These are phyloP conservation scores for Hymenochirus boettgeri DNA, from an alignment of 2,113 vertebrate species.

Conservation along the genomic window DNA sequence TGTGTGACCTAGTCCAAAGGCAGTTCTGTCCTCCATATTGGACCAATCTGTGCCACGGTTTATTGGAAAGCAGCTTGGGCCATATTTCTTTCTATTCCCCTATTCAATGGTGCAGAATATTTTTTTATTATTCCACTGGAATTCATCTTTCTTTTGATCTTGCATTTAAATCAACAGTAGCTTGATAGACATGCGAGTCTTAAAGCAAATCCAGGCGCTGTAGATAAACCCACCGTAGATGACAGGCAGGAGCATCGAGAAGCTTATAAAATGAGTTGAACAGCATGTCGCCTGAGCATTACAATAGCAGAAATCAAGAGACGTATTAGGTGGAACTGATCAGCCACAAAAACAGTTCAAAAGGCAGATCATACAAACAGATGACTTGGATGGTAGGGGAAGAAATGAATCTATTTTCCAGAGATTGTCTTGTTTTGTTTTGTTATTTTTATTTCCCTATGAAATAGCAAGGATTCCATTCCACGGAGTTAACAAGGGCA, in stretches of 20 bases:
- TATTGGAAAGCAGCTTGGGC: too few relatives aligned
- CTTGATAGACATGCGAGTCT: slow-evolving; percentile 81
- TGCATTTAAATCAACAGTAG: slow-evolving; percentile 82
- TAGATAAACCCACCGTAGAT: slow-evolving; percentile 81
- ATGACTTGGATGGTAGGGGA: slow-evolving; percentile 53
- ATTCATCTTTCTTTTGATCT: slow-evolving; percentile 86
- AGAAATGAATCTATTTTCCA: slow-evolving; percentile 53
- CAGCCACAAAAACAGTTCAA: slow-evolving; percentile 83
- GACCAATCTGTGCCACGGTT: too few relatives aligned
- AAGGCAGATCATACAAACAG: slow-evolving; percentile 77
- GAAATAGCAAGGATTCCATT: slow-evolving; percentile 34
- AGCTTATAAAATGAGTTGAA: slow-evolving; percentile 73
- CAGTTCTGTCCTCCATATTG: too few relatives aligned
- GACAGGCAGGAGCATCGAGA: slow-evolving; percentile 82
- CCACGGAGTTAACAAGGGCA: neutral
- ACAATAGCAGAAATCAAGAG: slow-evolving; percentile 81
- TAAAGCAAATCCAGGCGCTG: slow-evolving; percentile 82
- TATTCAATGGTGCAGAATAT: slow-evolving; percentile 72
- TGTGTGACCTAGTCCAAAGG: too few relatives aligned
- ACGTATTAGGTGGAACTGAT: slow-evolving; percentile 81
- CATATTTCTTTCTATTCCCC: slow-evolving; percentile 64
- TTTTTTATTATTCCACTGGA: slow-evolving; percentile 63
- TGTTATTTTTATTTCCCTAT: neutral
- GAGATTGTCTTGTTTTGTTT: slow-evolving; percentile 25
- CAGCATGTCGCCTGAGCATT: slow-evolving; percentile 75